Evolutionary conservation across 2,113 vertebrate genomes (phyloP).

Genomic region (Microcebus ravelobensis): DNA sequence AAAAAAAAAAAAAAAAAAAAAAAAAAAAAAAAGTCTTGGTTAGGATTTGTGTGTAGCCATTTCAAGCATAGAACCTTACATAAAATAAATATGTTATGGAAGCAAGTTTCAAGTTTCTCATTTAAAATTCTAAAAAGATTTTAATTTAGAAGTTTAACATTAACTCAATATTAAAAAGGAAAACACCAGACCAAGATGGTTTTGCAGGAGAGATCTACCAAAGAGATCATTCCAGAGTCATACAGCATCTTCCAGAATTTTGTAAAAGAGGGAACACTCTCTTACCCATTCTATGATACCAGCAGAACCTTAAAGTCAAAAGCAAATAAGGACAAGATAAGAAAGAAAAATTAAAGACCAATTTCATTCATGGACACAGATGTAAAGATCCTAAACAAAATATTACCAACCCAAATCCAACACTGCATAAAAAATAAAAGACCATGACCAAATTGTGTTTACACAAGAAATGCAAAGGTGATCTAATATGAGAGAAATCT

Average conservation of each 20-base stretch:
- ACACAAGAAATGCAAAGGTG: slow-evolving; percentile 43
- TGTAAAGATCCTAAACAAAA: slow-evolving; percentile 34
- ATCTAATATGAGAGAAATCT: slow-evolving; percentile 28
- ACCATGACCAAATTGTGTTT: slow-evolving; percentile 27
- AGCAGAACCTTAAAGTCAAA: slow-evolving; percentile 28
- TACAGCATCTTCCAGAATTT: slow-evolving; percentile 25
- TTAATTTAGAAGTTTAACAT: slow-evolving; percentile 46
- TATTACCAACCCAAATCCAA: slow-evolving; percentile 24
- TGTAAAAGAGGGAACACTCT: slow-evolving; percentile 14
- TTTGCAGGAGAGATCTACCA: slow-evolving; percentile 35
- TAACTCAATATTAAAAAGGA: slow-evolving; percentile 26
- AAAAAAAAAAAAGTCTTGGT: slow-evolving; percentile 42
- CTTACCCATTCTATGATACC: slow-evolving; percentile 7
- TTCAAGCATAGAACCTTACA: slow-evolving; percentile 42
- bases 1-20: too few relatives aligned
- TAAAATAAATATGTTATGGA: slow-evolving; percentile 38
- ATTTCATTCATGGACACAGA: slow-evolving; percentile 46
- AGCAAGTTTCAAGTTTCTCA: slow-evolving; percentile 44
- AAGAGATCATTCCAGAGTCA: slow-evolving; percentile 35
- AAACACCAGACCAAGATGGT: slow-evolving; percentile 36
- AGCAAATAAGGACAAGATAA: slow-evolving; percentile 11
- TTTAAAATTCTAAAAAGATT: slow-evolving; percentile 46
- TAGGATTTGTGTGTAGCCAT: slow-evolving; percentile 26
- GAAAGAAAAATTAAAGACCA: slow-evolving; percentile 44
- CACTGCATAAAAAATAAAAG: slow-evolving; percentile 28